Evolutionary conservation across 2,888 invertebrate species (phyloP).

Genomic region (Halictus ligatus): DNA sequence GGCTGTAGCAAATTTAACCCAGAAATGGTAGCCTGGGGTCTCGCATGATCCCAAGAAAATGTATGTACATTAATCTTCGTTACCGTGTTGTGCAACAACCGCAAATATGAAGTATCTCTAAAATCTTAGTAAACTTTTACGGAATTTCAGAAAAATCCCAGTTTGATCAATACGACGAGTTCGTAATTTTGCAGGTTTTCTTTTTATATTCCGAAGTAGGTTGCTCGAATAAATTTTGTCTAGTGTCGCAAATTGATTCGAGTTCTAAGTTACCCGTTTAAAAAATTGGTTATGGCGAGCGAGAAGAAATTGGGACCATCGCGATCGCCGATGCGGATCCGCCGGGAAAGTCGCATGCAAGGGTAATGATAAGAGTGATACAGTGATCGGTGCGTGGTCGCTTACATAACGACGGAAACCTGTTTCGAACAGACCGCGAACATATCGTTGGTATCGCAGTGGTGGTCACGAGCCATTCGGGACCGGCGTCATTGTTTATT

Average conservation of each 20-base stretch:
- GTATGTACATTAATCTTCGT: no score
- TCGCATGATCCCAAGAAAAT: no score
- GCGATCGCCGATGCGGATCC: conserved; percentile 6
- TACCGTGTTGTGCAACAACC: no score
- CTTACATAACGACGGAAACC: conserved; percentile 61
- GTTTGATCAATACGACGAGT: no score
- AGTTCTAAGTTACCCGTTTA: background rate
- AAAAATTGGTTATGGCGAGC: background rate
- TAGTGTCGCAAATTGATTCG: no score
- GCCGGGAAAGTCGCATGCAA: conserved; percentile 22
- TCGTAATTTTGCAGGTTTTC: no score
- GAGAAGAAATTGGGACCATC: conserved; percentile 7
- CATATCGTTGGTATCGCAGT: conserved; percentile 39
- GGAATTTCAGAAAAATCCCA: background rate
- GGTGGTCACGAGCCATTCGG: conserved; percentile 33
- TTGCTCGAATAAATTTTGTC: no score
- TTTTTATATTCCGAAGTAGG: no score
- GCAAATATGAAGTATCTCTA: no score
- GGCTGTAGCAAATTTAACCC: no score
- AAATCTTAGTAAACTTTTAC: background rate
- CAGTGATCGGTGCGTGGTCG: conserved; percentile 32
- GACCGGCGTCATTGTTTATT: background rate
- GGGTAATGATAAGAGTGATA: conserved; percentile 53
- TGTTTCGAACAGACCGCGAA: conserved; percentile 50
- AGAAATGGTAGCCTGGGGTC: no score